These are phyloP conservation scores for Danio aesculapii DNA, from an alignment of 2,797 vertebrate genomes.

Conservation along the genomic window DNA sequence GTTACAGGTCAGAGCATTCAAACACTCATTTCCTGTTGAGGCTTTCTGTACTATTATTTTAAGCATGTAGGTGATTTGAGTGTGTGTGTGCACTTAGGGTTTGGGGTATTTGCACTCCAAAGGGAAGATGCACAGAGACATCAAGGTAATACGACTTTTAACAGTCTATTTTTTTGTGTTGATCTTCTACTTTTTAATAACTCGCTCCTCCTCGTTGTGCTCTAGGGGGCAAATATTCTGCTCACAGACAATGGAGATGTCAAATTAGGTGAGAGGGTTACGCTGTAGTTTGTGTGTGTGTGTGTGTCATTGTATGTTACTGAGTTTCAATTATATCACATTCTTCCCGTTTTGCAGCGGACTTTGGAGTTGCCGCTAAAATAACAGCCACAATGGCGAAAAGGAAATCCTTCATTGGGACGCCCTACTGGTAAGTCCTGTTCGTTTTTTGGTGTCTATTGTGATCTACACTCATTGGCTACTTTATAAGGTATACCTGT, in stretches of 20 bases:
- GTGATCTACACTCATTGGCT: too few relatives aligned
- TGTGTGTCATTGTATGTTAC: conserved; percentile 30
- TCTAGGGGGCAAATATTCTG: conserved; percentile 97
- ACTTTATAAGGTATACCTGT: too few relatives aligned
- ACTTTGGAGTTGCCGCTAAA: conserved; percentile 98
- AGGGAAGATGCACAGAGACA: conserved; percentile 98
- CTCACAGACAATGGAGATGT: conserved; percentile 95
- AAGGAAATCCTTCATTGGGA: conserved; percentile 98
- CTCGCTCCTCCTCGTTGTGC: conserved; percentile 5
- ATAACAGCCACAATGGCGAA: conserved; percentile 99
- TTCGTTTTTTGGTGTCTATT: neutral
- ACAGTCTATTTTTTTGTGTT: conserved; percentile 39
- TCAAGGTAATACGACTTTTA: conserved; percentile 84
- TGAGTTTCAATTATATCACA: conserved; percentile 53
- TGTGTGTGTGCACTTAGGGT: conserved; percentile 78
- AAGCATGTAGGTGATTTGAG: neutral
- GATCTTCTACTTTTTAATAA: neutral
- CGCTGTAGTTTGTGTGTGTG: conserved; percentile 3
- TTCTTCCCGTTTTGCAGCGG: conserved; percentile 81
- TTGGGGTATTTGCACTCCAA: conserved; percentile 94
- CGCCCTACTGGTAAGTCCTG: conserved; percentile 93
- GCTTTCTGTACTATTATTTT: neutral
- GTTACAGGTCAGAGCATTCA: conserved; percentile 84
- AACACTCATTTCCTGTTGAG: neutral
- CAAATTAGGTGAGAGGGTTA: conserved; percentile 89